A percentile compares a stretch with the other conserved stretches of the same genome.
Conservation (phyloP, 2,797 vertebrate species). For the Pampus argenteus region DNA sequence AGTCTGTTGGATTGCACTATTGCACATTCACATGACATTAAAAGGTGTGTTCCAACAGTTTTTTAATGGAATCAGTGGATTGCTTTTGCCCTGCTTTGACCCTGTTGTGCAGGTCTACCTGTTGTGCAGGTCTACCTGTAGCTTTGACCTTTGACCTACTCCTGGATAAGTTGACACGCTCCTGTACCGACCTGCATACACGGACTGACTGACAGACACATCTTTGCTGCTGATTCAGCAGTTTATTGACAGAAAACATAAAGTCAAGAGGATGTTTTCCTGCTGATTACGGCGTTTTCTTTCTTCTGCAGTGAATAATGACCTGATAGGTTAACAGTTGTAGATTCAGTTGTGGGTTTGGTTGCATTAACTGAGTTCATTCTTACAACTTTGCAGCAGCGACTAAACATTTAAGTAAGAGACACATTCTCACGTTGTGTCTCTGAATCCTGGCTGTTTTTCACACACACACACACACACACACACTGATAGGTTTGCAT, state of each 20-base stretch:
- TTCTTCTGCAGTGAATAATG: slow-evolving; percentile 5
- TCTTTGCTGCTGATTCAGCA: neutral
- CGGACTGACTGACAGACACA: neutral
- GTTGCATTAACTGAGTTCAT: neutral
- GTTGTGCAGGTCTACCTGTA: neutral
- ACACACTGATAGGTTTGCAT: slow-evolving; percentile 4
- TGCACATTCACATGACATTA: neutral
- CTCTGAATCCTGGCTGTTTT: slow-evolving; percentile 19
- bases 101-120: neutral
- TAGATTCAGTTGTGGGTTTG: neutral
- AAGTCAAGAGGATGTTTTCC: too few relatives aligned
- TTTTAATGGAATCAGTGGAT: neutral
- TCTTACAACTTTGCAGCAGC: neutral
- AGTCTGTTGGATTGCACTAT: neutral
- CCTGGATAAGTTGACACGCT: neutral
- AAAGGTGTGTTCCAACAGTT: neutral
- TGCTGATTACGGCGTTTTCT: slow-evolving; percentile 16
- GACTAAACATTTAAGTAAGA: slow-evolving; percentile 5
- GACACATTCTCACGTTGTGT: slow-evolving; percentile 16
- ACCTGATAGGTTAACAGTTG: neutral
- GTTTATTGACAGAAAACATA: neutral
- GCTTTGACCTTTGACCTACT: neutral
- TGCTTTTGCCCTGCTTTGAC: neutral
- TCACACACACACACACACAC: neutral
- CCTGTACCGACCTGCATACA: neutral